Conservation (phyloP, 2,113 vertebrate species). For the Scalopus aquaticus region DNA sequence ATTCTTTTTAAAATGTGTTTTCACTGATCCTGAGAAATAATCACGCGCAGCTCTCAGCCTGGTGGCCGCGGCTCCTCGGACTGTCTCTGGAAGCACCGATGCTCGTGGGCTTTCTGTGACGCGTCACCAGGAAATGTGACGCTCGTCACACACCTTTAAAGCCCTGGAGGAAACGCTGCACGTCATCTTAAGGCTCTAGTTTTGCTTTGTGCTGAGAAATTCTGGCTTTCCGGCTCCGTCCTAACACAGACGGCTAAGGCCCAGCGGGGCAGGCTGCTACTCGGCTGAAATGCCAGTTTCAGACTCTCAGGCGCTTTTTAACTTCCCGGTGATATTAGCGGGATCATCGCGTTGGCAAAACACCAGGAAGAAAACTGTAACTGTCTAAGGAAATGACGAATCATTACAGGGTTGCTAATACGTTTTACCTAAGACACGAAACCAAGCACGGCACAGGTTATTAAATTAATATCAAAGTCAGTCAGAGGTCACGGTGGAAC, state of each 20-base stretch:
- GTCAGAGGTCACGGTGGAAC: background rate
- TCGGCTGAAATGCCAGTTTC: slow-evolving; percentile 63
- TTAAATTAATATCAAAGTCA: background rate
- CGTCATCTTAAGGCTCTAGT: background rate
- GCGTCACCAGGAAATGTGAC: background rate
- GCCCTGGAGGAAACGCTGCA: background rate
- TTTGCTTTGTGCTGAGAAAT: background rate
- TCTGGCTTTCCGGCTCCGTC: no score
- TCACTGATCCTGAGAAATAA: slow-evolving; percentile 60
- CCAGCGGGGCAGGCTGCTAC: slow-evolving; percentile 50
- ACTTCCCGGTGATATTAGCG: slow-evolving; percentile 54
- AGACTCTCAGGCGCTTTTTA: slow-evolving; percentile 43
- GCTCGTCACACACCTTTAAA: background rate
- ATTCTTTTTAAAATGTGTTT: slow-evolving; percentile 70
- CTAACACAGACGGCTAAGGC: no score
- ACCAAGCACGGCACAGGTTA: background rate
- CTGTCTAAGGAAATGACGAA: slow-evolving; percentile 62
- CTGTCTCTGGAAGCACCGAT: background rate
- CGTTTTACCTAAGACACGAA: background rate
- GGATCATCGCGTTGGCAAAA: background rate
- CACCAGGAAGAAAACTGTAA: slow-evolving; percentile 9
- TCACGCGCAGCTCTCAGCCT: slow-evolving; percentile 50
- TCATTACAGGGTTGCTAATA: background rate
- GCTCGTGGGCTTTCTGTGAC: background rate
- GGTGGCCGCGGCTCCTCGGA: background rate